Evolutionary conservation across 2,113 vertebrate species (phyloP), one percentile per base, ranked within the genome.

Genomic region (Phycodurus eques): DNA sequence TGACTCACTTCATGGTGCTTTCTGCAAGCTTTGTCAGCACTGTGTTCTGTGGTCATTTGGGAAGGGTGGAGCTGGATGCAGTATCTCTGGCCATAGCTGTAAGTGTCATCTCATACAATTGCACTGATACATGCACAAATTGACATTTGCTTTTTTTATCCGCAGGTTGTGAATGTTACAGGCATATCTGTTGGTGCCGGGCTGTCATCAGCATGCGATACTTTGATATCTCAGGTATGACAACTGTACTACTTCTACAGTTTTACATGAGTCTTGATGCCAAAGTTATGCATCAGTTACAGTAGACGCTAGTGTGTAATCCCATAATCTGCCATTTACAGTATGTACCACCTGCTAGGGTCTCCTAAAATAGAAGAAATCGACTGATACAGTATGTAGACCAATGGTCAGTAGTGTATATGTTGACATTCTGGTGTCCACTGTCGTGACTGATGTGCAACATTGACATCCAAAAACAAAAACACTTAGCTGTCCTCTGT

Each of bases 41-140:
- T 1, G 85, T 98, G 80, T 99, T 98, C 90, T 98, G 96, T 15
- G 96, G 96, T 15, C 96, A 96, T 79, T 79, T 99, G 85, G 96
- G 96, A 43, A 95, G 88, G 78, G 85, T 86, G 0, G 93, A 96
- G 62, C 86, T 98, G 80, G 96, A 94, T 0, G 93, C 93, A 0
- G 96, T 97, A 62, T 88, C 92, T 0, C 87, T 99, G 6, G 96
- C 96, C 0, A 94, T 92, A 10, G 92, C 95, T 0, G 96, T 98
- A 92, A 0, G 95, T 70, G 15, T 31, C 35, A 60, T 12, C 2
- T 22, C 39, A 39, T 59, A 44, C 22, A 2, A n/a, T 31, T 6
- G 11, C 11, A 3, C 12, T 19, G 7, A 47, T 13, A 9, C 5
- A 46, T 20, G 11, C 17, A 49, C 7, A 19, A 12, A 66, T 64